Percentiles rank a stretch among this genome's conserved stretches.
These are phyloP conservation scores for Stictocephala bisonia DNA, from an alignment of 2,888 invertebrate genomes.

Conservation along the genomic window DNA sequence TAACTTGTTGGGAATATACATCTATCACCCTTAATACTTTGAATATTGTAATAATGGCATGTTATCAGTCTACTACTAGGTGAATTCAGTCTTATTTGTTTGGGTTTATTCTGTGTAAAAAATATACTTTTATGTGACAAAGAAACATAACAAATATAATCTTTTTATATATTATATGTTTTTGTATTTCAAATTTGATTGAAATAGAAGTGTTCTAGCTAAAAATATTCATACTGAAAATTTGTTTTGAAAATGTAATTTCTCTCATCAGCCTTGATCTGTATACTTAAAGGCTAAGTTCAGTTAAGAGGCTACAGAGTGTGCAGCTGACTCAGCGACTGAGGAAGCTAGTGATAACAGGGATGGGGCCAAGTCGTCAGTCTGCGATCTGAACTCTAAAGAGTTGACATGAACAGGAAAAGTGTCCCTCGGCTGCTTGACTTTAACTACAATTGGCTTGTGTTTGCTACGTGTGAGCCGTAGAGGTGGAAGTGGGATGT, in stretches of 20 bases:
- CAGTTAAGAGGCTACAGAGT: not conserved
- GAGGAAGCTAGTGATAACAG: constrained; percentile 7
- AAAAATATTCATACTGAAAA: no score
- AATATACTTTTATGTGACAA: no score
- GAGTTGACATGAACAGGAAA: constrained; percentile 33
- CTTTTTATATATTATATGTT: no score
- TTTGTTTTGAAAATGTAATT: not conserved
- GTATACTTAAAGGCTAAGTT: not conserved
- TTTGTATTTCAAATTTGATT: no score
- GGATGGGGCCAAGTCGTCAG: constrained; percentile 20
- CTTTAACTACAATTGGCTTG: constrained; percentile 12
- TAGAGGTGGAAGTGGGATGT: constrained; percentile 27
- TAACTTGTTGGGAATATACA: no score
- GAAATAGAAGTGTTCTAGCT: no score
- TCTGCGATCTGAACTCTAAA: constrained; percentile 24
- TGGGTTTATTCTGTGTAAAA: no score
- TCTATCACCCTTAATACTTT: no score
- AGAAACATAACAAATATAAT: no score
- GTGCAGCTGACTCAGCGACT: not conserved
- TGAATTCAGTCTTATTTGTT: no score
- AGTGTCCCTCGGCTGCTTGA: constrained; percentile 18
- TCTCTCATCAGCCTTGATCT: not conserved
- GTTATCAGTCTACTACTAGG: no score
- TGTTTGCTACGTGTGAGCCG: constrained; percentile 26
- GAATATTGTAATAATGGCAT: no score